These are phyloP conservation scores for Notiomystis cincta DNA, from an alignment of 2,113 vertebrate genomes.

Conservation along the genomic window DNA sequence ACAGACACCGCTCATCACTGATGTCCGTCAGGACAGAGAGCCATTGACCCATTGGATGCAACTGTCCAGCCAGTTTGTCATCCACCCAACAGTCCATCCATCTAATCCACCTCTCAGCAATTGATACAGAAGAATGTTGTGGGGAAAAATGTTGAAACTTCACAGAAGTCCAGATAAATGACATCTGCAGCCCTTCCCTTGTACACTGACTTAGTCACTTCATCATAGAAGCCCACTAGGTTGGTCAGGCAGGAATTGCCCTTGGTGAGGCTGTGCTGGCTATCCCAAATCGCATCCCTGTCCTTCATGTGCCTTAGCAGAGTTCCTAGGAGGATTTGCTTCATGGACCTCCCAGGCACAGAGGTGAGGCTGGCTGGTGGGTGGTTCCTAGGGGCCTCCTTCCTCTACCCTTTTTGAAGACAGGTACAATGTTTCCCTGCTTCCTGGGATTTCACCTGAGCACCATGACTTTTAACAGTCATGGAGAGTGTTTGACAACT, in stretches of 20 bases:
- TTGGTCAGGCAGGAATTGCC: not conserved
- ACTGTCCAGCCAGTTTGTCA: not conserved
- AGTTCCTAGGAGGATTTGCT: not conserved
- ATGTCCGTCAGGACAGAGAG: not conserved
- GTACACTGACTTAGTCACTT: too few species aligned
- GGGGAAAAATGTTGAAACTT: not conserved
- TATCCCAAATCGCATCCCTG: fast-evolving
- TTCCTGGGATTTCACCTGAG: not conserved
- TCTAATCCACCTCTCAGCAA: not conserved
- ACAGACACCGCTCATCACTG: not conserved
- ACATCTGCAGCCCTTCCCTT: not conserved
- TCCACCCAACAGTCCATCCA: not conserved
- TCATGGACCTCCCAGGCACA: not conserved
- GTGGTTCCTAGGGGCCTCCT: too few species aligned
- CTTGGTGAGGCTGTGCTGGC: not conserved
- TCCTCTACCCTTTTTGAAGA: not conserved
- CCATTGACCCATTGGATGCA: not conserved
- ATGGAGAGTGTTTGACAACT: too few species aligned
- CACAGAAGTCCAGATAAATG: not conserved
- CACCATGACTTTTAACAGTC: too few species aligned
- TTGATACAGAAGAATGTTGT: not conserved
- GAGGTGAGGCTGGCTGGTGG: not conserved
- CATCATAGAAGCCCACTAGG: not conserved
- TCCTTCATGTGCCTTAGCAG: not conserved
- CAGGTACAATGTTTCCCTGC: not conserved